A percentile compares a stretch with the other conserved stretches of the same genome.
Conservation (phyloP, 2,797 vertebrate genomes). For the Apodemus agrarius region DNA sequence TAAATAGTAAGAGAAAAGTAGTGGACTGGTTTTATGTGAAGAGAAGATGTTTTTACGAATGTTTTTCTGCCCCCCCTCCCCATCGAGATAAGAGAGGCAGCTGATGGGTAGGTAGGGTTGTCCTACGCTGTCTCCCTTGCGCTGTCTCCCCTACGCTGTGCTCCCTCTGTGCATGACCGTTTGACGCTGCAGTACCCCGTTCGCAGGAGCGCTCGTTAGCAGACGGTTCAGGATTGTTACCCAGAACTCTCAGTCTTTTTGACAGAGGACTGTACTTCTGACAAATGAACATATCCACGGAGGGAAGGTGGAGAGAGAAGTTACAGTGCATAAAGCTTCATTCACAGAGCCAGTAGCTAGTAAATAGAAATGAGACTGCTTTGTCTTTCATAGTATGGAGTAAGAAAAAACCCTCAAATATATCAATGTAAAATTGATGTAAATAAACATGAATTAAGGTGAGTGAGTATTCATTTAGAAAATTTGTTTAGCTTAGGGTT, state of each 20-base stretch:
- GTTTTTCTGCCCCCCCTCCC: conserved; percentile 31
- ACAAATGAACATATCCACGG: not conserved
- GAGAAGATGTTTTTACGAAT: conserved; percentile 51
- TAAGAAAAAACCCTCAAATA: not conserved
- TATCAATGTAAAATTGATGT: conserved; percentile 25
- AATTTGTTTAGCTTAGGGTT: conserved; percentile 48
- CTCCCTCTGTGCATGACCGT: conserved; percentile 53
- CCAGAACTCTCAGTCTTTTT: conserved; percentile 36
- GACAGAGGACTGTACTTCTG: conserved; percentile 39
- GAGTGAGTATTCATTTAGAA: conserved; percentile 55
- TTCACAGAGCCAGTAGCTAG: not conserved
- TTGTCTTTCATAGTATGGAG: not conserved
- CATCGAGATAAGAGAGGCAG: conserved; percentile 42
- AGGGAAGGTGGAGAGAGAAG: conserved; percentile 28
- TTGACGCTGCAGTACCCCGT: conserved; percentile 52
- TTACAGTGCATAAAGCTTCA: conserved; percentile 27
- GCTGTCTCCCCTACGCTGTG: conserved; percentile 30
- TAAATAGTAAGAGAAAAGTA: conserved; percentile 45
- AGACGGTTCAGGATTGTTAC: conserved; percentile 38
- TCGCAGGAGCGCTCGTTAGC: conserved; percentile 64
- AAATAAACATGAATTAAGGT: conserved; percentile 12
- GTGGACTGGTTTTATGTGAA: conserved; percentile 20
- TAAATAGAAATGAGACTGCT: conserved; percentile 44
- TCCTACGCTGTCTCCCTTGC: conserved; percentile 42
- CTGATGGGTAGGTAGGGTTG: conserved; percentile 37